Conservation (phyloP, 37 sponge, comb jelly and placozoan genomes). For the Ephydatia muelleri region DNA sequence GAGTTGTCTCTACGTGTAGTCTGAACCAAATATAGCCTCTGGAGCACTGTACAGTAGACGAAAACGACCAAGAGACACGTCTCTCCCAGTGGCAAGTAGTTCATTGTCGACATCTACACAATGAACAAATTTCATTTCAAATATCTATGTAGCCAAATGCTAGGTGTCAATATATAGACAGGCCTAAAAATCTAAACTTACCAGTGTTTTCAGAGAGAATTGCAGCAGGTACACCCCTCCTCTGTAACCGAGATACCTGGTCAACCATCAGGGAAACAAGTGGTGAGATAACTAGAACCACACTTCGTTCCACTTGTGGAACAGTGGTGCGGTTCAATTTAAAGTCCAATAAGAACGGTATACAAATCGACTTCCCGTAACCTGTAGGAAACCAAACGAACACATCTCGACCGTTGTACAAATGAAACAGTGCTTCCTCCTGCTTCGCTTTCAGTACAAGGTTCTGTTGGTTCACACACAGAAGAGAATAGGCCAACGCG, state of each 20-base stretch:
- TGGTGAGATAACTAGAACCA: slow-evolving; percentile 16
- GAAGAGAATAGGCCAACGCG: too few species aligned
- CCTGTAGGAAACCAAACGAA: slow-evolving; percentile 36
- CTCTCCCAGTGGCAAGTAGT: slow-evolving; percentile 3
- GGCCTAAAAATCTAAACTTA: not conserved
- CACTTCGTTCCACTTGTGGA: not conserved
- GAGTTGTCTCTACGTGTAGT: slow-evolving; percentile 16
- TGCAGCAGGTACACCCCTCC: slow-evolving; percentile 9
- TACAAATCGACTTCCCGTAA: slow-evolving; percentile 35
- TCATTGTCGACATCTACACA: slow-evolving; percentile 3
- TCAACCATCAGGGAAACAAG: slow-evolving; percentile 31
- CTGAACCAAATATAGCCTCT: slow-evolving; percentile 9
- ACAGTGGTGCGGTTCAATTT: not conserved
- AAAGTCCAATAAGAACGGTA: slow-evolving; percentile 20
- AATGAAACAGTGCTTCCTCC: not conserved
- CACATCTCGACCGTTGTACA: slow-evolving; percentile 35
- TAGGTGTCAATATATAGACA: not conserved
- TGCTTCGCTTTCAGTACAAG: slow-evolving; percentile 19
- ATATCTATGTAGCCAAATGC: not conserved
- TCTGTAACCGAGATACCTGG: slow-evolving; percentile 5
- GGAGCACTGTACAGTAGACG: slow-evolving; percentile 34
- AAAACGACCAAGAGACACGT: slow-evolving; percentile 2
- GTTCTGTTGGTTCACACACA: not conserved
- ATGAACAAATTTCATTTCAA: too few species aligned
- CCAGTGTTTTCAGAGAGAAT: slow-evolving; percentile 18